Evolutionary conservation across 2,888 invertebrate genomes (phyloP).

Genomic region (Steinernema scapterisci): DNA sequence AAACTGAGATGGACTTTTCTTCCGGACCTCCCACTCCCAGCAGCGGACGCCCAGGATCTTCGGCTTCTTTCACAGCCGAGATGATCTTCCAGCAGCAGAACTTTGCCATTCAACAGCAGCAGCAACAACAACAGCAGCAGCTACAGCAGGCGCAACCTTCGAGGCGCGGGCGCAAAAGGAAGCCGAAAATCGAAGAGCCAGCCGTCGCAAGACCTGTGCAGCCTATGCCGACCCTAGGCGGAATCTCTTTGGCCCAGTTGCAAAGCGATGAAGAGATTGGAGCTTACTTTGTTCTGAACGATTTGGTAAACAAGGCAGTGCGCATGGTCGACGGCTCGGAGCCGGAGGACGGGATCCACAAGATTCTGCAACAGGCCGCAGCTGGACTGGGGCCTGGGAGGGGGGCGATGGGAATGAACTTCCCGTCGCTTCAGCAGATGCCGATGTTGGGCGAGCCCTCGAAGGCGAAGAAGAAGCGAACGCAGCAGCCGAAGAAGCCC

Average conservation of each 20-base stretch:
- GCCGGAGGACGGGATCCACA: slow-evolving; percentile 1
- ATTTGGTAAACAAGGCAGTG: background rate
- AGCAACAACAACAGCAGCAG: slow-evolving; percentile 27
- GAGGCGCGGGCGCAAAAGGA: slow-evolving; percentile 45
- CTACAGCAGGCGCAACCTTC: slow-evolving; percentile 36
- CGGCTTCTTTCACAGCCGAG: slow-evolving; percentile 33
- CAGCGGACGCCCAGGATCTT: slow-evolving; percentile 35
- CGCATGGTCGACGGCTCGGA: background rate
- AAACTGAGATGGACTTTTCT: background rate
- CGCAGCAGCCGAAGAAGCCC: slow-evolving; percentile 51
- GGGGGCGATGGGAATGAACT: background rate
- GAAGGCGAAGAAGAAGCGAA: slow-evolving; percentile 59
- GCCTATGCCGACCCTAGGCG: background rate
- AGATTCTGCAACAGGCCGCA: slow-evolving; percentile 7
- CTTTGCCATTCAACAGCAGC: background rate
- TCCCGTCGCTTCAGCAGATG: slow-evolving; percentile 19
- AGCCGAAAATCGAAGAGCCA: slow-evolving; percentile 31
- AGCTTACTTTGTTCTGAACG: background rate
- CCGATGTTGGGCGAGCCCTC: slow-evolving; percentile 40
- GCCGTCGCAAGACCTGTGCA: background rate
- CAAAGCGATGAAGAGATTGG: slow-evolving; percentile 9
- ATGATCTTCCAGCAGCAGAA: slow-evolving; percentile 19
- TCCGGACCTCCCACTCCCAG: slow-evolving; percentile 28
- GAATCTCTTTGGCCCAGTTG: background rate
- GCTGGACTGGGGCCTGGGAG: background rate